These are phyloP conservation scores for Campoletis raptor DNA, from an alignment of 2,888 invertebrate species.

Conservation along the genomic window DNA sequence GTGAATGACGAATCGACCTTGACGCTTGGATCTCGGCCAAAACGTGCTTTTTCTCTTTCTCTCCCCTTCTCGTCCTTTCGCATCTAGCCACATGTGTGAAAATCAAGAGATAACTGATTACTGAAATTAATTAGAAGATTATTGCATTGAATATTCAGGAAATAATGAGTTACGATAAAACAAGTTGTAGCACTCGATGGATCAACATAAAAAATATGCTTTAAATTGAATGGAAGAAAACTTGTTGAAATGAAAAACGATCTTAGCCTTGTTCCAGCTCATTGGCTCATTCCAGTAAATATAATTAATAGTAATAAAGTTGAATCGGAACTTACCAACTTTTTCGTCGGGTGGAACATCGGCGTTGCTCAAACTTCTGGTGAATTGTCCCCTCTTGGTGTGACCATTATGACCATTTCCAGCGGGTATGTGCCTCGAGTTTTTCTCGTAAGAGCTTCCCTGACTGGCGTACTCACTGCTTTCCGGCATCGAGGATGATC, in stretches of 20 bases:
- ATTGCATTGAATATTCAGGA: background rate
- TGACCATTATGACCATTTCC: slow-evolving; percentile 85
- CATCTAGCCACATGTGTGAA: background rate
- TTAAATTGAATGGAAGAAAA: background rate
- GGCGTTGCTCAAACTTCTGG: slow-evolving; percentile 92
- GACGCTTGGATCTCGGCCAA: slow-evolving; percentile 66
- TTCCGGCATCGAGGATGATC: slow-evolving; percentile 83
- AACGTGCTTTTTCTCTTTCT: slow-evolving; percentile 51
- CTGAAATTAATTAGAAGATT: slow-evolving; percentile 5
- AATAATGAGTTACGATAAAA: background rate
- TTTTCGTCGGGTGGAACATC: slow-evolving; percentile 94
- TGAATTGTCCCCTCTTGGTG: slow-evolving; percentile 88
- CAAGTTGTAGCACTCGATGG: background rate
- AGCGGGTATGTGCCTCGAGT: slow-evolving; percentile 78
- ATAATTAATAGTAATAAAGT: background rate
- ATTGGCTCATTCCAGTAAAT: background rate
- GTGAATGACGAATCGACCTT: slow-evolving; percentile 67
- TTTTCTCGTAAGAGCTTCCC: slow-evolving; percentile 83
- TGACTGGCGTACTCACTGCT: slow-evolving; percentile 84
- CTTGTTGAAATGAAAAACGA: too few relatives aligned
- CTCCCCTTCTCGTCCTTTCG: background rate
- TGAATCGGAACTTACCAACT: slow-evolving; percentile 87
- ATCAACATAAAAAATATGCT: background rate
- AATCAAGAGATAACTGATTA: slow-evolving; percentile 8
- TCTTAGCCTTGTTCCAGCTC: too few relatives aligned